Evolutionary conservation across 2,888 invertebrate species (phyloP).

Genomic region (Schrankia costaestrigalis): DNA sequence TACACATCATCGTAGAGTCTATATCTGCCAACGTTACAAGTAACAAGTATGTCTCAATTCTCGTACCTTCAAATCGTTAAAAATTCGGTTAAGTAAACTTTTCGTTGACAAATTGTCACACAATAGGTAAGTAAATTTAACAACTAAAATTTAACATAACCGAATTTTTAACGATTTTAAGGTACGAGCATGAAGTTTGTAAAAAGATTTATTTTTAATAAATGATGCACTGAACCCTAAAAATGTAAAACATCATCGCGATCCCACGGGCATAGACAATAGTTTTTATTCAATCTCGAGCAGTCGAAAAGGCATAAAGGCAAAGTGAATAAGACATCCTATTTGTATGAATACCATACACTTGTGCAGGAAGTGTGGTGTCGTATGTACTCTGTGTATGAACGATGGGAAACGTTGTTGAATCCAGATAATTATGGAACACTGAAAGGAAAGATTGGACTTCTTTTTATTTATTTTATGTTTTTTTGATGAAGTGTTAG

Average conservation of each 20-base stretch:
- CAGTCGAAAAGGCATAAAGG: conserved; percentile 79
- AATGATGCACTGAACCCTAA: conserved; percentile 29
- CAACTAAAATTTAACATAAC: no score
- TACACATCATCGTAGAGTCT: no score
- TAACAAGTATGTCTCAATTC: no score
- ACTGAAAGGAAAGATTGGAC: conserved; percentile 9
- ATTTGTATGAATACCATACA: conserved; percentile 56
- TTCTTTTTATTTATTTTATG: not conserved
- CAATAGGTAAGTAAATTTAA: no score
- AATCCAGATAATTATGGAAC: conserved; percentile 41
- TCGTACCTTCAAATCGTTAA: no score
- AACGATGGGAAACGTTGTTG: conserved; percentile 26
- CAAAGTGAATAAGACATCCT: conserved; percentile 51
- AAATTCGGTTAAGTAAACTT: no score
- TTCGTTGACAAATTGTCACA: no score
- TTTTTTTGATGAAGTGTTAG: not conserved
- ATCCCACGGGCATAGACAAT: conserved; percentile 68
- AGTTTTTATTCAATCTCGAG: conserved; percentile 63
- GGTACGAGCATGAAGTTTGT: no score
- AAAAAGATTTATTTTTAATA: no score
- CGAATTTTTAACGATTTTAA: no score
- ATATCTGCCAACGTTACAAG: no score
- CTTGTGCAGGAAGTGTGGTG: conserved; percentile 78
- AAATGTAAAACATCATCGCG: conserved; percentile 24
- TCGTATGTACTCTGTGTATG: conserved; percentile 49